These are phyloP conservation scores for Harpagifer antarcticus DNA, from an alignment of 2,797 vertebrate species.

Conservation along the genomic window DNA sequence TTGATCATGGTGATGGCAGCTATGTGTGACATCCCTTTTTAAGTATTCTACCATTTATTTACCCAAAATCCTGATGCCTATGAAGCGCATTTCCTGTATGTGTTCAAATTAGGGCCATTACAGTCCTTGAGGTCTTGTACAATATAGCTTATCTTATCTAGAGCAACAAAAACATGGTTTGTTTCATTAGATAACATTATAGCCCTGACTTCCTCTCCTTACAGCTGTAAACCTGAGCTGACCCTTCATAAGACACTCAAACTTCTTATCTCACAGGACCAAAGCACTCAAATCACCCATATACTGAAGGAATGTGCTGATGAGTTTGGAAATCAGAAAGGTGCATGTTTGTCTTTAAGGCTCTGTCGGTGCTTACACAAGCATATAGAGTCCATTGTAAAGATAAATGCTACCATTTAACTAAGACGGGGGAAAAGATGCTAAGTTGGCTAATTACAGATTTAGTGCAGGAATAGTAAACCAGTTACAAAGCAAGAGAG, in stretches of 20 bases:
- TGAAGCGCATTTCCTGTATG: constrained; percentile 65
- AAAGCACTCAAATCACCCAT: constrained; percentile 18
- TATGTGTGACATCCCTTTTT: constrained; percentile 57
- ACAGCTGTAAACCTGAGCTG: constrained; percentile 56
- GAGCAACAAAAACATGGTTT: constrained; percentile 67
- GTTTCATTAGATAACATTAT: constrained; percentile 73
- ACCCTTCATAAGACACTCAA: constrained; percentile 50
- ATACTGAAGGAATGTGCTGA: constrained; percentile 22
- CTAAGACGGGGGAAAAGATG: constrained; percentile 66
- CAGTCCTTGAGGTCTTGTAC: constrained; percentile 51
- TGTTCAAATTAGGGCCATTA: constrained; percentile 58
- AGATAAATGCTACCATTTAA: constrained; percentile 74
- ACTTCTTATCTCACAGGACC: constrained; percentile 17
- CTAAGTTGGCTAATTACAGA: constrained; percentile 79
- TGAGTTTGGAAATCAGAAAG: constrained; percentile 34
- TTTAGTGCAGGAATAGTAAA: constrained; percentile 80
- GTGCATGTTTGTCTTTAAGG: constrained; percentile 50
- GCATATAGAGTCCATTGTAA: constrained; percentile 56
- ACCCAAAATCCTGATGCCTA: constrained; percentile 49
- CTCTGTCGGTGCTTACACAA: constrained; percentile 37
- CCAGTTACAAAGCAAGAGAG: constrained; percentile 71
- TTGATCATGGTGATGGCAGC: constrained; percentile 69
- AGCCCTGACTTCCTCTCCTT: constrained; percentile 70
- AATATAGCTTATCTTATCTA: constrained; percentile 78
- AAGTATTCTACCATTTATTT: constrained; percentile 26